Percentiles rank a stretch among this genome's conserved stretches.
Conservation (phyloP, 1,140 invertebrate species). For the Drosophila bifasciata region DNA sequence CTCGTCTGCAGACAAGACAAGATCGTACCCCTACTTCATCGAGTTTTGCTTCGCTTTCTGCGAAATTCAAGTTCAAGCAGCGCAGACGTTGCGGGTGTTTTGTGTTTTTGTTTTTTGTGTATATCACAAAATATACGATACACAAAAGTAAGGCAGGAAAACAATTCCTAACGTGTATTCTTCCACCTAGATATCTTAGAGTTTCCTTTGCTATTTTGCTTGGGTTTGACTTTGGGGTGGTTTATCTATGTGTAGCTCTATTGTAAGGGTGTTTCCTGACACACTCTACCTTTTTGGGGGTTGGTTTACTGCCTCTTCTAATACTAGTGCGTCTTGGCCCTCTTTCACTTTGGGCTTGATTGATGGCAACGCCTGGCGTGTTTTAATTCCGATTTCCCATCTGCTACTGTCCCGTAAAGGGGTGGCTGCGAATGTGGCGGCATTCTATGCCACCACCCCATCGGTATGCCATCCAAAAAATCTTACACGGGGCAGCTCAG, state of each 20-base stretch:
- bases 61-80: slow-evolving; percentile 72
- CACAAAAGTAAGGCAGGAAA: slow-evolving; percentile 5
- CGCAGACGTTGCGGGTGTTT: slow-evolving; percentile 38
- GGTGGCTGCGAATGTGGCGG: slow-evolving; percentile 54
- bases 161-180: slow-evolving; percentile 22
- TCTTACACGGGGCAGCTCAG: slow-evolving; percentile 8
- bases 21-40: too few species aligned
- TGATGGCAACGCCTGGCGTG: slow-evolving; percentile 61
- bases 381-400: slow-evolving; percentile 56
- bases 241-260: slow-evolving; percentile 18
- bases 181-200: slow-evolving; percentile 52
- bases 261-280: slow-evolving; percentile 54
- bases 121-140: slow-evolving; percentile 4
- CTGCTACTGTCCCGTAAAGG: slow-evolving; percentile 33
- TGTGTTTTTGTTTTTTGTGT: too few species aligned
- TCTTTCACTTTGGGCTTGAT: slow-evolving; percentile 52
- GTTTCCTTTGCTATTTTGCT: slow-evolving; percentile 22
- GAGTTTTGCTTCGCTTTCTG: slow-evolving; percentile 17
- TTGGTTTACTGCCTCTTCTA: slow-evolving; percentile 31
- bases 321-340: slow-evolving; percentile 37
- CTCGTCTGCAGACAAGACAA: slow-evolving; percentile 16
- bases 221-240: slow-evolving; percentile 50
- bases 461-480: slow-evolving; percentile 24
- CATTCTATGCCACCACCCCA: slow-evolving; percentile 44
- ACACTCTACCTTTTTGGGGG: slow-evolving; percentile 37